Conservation (phyloP, 2,797 vertebrate species). For the Gila robusta region DNA sequence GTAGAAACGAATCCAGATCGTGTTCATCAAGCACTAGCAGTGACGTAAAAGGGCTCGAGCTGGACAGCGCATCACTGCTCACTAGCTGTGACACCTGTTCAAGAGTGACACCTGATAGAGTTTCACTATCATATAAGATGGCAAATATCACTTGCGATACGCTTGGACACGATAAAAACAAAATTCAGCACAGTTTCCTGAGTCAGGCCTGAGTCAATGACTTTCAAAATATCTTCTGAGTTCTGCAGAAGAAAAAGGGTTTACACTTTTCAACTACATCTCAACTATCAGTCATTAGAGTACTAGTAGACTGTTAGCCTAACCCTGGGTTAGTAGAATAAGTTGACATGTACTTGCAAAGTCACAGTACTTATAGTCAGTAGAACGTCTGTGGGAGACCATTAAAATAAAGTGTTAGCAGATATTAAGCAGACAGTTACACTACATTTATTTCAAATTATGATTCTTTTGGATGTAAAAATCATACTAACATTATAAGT, state of each 20-base stretch:
- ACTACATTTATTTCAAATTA: not conserved
- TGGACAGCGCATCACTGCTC: not conserved
- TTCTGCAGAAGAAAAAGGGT: too few relatives aligned
- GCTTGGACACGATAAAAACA: slow-evolving; percentile 31
- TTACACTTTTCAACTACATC: not conserved
- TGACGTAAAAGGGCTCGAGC: not conserved
- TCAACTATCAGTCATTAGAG: not conserved
- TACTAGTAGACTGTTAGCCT: too few relatives aligned
- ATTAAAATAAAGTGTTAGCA: not conserved
- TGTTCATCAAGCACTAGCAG: not conserved
- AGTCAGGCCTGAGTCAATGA: too few relatives aligned
- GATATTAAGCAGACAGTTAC: not conserved
- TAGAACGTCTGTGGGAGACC: too few relatives aligned
- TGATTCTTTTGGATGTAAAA: too few relatives aligned
- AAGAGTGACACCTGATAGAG: slow-evolving; percentile 23
- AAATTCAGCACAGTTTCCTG: slow-evolving; percentile 17
- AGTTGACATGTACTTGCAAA: too few relatives aligned
- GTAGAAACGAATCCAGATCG: not conserved
- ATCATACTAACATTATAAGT: too few relatives aligned
- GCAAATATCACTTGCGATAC: slow-evolving; percentile 38
- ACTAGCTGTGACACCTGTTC: not conserved
- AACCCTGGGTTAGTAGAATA: too few relatives aligned
- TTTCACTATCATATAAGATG: slow-evolving; percentile 14
- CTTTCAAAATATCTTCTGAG: too few relatives aligned
- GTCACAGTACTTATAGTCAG: too few relatives aligned